Base-by-base conservation (phyloP, 64 coral and sea anemone species). In the Stichodactyla mertensii region DNA sequence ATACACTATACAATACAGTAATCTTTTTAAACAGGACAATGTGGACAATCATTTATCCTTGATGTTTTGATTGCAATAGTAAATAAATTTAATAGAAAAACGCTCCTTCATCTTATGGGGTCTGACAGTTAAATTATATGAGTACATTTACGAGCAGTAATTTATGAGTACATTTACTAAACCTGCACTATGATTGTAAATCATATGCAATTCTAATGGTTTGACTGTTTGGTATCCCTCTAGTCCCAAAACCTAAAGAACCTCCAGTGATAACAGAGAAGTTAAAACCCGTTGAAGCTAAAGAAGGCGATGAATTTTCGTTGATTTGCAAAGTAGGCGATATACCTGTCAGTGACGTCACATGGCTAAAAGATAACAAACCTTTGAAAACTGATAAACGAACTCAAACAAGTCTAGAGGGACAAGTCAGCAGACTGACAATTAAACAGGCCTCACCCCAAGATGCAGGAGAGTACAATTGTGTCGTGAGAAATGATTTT, bases 401-500 rank as follows among this genome's bases (percentile, higher is more conserved):
- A 66, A 55, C 87, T 22, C 16, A 54, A 64, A 54, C 64, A 11
- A 58, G 19, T 53, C 51, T 52, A 13, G 53, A 26, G 4, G 82
- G 27, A 10, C 61, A 92, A 24, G 52, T 23, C 23, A 54, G 82
- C 55, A 24, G n/a, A 5, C 79, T 92, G 9, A 71, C 52, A 14
- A 60, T 92, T 28, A 59, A 61, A 5, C 54, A 55, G 3, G 28
- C 84, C 4, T 82, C 86, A 5, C 58, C 64, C 36, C 78, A 89
- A 6, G 95, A 97, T 83, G 86, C 90, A 64, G 95, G 95, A 15
- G 57, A 80, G 57, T 97, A 97, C 78, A 86, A 82, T 22, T 91
- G 92, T 80, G 87, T 86, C 16, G 89, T 86, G 8, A 93, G 55
- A 6, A 93, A 90, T 70, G 87, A 97, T 52, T 89, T 82, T 19